phyloP scores from a whole-genome alignment of 2,113 vertebrate genomes.

The Clinocottus analis region DNA sequence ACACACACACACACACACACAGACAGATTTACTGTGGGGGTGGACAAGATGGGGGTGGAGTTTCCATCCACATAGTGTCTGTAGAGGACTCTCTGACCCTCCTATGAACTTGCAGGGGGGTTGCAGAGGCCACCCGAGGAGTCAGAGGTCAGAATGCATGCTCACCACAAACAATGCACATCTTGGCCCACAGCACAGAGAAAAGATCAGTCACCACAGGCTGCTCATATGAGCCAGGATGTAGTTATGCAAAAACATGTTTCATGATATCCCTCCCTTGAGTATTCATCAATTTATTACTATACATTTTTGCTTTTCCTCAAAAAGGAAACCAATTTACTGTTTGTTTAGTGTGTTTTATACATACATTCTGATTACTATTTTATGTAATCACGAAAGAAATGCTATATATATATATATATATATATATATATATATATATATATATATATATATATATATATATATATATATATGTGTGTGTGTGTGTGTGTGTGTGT shows the following conservation, averaged over 20 bases:
- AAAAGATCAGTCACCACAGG: constrained; percentile 68
- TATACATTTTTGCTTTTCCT: neutral
- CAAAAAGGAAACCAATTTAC: constrained; percentile 6
- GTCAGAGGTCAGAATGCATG: constrained; percentile 92
- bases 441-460: neutral
- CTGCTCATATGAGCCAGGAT: constrained; percentile 71
- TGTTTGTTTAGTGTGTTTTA: constrained; percentile 15
- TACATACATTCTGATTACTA: neutral
- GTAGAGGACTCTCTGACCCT: constrained; percentile 88
- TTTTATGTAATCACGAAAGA: neutral
- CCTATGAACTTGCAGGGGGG: constrained; percentile 89
- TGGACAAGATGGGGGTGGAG: constrained; percentile 51
- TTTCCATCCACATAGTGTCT: constrained; percentile 82
- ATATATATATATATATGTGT: neutral
- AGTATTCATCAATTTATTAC: neutral
- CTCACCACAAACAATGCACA: constrained; percentile 91
- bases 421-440: neutral
- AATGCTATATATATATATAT: neutral
- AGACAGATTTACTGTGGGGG: constrained; percentile 36
- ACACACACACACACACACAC: too few species aligned
- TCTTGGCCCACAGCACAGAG: constrained; percentile 85
- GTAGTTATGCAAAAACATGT: constrained; percentile 45
- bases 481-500: too few species aligned
- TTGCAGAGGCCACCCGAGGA: constrained; percentile 87
- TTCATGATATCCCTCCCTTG: neutral